Evolutionary conservation across 2,113 vertebrate species (phyloP), one percentile per base, ranked within the genome.

Genomic region (Percopsis transmontana): DNA sequence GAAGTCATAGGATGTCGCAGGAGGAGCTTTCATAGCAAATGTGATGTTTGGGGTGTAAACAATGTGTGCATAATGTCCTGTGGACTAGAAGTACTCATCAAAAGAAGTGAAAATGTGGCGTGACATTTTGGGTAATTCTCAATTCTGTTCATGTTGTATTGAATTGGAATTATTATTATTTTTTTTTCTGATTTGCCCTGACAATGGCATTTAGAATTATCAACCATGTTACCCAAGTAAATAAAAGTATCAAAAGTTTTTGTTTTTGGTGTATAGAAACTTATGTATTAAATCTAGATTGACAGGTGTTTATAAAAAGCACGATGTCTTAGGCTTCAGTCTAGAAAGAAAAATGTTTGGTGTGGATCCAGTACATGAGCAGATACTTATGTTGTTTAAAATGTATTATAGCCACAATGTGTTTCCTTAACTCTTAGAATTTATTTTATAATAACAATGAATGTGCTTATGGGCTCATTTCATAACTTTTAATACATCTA

Each of bases 401-500:
- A 4, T 33, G 8, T 7, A 33, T 33, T 33, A 7, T 33, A 33
- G 27, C 27, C 27, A 33, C 1, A 33, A 45, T 15, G 16, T 50
- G 2, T 50, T 50, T 50, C 6, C 7, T 9, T n/a, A 48, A 15
- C 15, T 13, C 11, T 48, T 18, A 18, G 8, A 48, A 2, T 50
- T 9, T 1, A 9, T 19, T 19, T 45, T 15, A 1, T 45, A 13
- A 15, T 18, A 1, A 19, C 6, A 33, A 33, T 33, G 27, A 33
- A 33, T 6, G 27, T 33, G 27, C 27, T 33, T 0, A 33, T 33
- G 27, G 5, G 8, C 8, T 33, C 27, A 33, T 33, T 4, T 33
- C 8, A 33, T 33, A 33, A 33, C 27, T 74, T 86, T 79, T 89
- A 89, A 83, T 85, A 88, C 87, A 87, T 80, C 67, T 72, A 85